Evolutionary conservation across 2,113 vertebrate species (phyloP).

Genomic region (Centropus unirufus): DNA sequence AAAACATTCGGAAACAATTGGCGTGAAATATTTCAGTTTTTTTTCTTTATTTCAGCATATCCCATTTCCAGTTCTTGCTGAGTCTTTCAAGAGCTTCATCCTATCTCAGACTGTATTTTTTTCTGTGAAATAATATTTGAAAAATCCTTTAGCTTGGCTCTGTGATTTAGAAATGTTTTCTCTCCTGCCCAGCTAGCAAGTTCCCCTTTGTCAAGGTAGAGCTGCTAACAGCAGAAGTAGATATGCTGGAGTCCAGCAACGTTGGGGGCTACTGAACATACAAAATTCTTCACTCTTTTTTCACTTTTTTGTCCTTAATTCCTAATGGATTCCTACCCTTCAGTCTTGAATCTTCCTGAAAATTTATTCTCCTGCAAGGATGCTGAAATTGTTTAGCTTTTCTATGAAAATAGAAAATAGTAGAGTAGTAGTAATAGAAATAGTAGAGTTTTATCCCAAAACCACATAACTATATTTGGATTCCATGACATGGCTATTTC

Average conservation of each 20-base stretch:
- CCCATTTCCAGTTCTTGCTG: neutral
- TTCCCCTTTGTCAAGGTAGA: neutral
- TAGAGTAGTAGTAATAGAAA: no score
- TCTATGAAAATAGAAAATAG: neutral
- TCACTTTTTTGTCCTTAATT: neutral
- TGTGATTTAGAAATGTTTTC: neutral
- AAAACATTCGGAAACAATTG: neutral
- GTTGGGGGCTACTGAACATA: neutral
- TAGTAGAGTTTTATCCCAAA: neutral
- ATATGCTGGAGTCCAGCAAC: neutral
- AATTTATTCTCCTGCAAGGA: neutral
- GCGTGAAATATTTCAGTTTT: neutral
- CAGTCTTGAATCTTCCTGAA: neutral
- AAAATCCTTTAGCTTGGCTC: neutral
- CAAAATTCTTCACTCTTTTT: neutral
- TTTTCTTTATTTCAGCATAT: neutral
- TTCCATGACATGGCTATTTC: accelerated
- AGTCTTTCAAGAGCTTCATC: neutral
- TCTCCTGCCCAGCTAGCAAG: neutral
- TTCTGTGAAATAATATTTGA: neutral
- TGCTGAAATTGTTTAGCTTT: neutral
- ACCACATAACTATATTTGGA: accelerated
- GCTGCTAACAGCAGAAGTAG: neutral
- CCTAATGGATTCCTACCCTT: neutral
- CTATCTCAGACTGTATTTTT: neutral